Percentiles rank a stretch among this genome's conserved stretches.
phyloP scores from a whole-genome alignment of 2,888 invertebrate species.

The Drosophila villosipedis region DNA sequence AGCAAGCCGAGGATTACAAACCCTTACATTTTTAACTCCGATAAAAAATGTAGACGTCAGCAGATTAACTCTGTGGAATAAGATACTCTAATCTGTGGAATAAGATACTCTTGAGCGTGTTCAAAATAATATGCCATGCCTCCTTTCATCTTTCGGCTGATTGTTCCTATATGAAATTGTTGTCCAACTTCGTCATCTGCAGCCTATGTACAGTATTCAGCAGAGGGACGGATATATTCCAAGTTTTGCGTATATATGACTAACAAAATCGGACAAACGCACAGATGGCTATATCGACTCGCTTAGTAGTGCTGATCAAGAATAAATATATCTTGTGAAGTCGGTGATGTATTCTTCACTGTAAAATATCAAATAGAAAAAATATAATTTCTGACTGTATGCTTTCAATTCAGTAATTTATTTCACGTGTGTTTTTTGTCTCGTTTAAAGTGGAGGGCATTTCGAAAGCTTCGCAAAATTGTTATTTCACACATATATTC shows the following conservation, averaged over 20 bases:
- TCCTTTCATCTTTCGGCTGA: not conserved
- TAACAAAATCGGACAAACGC: not conserved
- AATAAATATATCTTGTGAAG: not conserved
- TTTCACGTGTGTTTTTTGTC: not conserved
- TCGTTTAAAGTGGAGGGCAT: not conserved
- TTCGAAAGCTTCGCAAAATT: not conserved
- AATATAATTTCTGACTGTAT: not conserved
- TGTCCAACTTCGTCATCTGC: not conserved
- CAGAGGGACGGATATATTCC: not conserved
- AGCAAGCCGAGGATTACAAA: not conserved
- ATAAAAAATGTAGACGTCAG: not conserved
- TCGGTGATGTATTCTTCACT: not conserved
- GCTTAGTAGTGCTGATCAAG: not conserved
- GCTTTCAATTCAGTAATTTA: slow-evolving; percentile 2
- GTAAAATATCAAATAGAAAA: not conserved
- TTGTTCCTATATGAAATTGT: not conserved
- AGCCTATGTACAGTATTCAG: not conserved
- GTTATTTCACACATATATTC: slow-evolving; percentile 13
- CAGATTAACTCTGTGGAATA: not conserved
- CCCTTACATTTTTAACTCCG: not conserved
- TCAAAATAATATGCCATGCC: not conserved
- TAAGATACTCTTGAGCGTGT: not conserved
- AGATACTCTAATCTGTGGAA: not conserved
- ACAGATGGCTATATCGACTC: not conserved
- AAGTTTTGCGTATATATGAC: not conserved